Base-by-base conservation (phyloP, 2,797 vertebrate genomes). In the Melanotaenia maccullochi region DNA sequence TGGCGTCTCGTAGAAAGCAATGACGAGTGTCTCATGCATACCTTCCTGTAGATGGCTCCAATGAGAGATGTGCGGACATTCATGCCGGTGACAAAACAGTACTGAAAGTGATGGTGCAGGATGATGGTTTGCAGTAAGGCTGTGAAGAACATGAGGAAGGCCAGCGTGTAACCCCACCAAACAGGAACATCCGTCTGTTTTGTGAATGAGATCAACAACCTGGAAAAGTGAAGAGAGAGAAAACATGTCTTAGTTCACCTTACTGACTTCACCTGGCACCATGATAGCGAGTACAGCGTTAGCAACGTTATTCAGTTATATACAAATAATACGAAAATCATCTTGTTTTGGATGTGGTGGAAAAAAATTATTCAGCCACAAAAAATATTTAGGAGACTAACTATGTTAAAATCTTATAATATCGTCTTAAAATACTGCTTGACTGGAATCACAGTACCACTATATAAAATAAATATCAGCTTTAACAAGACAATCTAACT, bases 1-100 rank as follows among this genome's bases (percentile, higher is more conserved):
- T 9, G 8, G 13, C 1, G 16, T n/a, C 7, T 47, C 18, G 24
- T 24, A 18, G n/a, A 55, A 1, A 65, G 22, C 0, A 16, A 8
- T 0, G 11, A 12, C 14, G 5, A 56, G 0, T 0, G 2, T 32
- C 9, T 42, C 22, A 14, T 0, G 35, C 56, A 1, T 89, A 98
- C 98, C 97, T 99, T 99, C 75, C 97, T 94, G 89, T 99, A 99
- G 76, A 99, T 95, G 11, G 97, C 87, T 5, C 97, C 97, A 4
- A 94, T 93, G 85, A 99, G 91, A 0, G 94, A 97, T 0, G 96
- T 94, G 58, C 97, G 96, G 28, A 99, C 84, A 63, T 96, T 95
- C 96, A 99, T 94, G 65, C 96, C 97, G 0, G 93, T 96, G 79
- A 96, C 91, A 42, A 98, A 96, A 81, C 96, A 95, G 87, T 96